These are phyloP conservation scores for Drosophila rhopaloa DNA, from an alignment of 1,140 invertebrate species.

Conservation along the genomic window DNA sequence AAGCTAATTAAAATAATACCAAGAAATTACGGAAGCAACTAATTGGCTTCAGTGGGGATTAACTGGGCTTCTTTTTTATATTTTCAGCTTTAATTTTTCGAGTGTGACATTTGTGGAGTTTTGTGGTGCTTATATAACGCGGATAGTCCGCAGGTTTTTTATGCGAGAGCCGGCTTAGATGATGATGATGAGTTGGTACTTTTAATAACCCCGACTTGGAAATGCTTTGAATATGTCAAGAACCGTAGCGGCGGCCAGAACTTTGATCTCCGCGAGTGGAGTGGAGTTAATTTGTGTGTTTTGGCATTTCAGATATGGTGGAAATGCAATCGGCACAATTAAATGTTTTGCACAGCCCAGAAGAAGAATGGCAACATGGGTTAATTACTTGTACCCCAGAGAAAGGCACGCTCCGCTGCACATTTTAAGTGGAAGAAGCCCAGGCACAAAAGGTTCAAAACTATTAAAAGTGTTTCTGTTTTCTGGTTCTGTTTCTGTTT, in stretches of 20 bases:
- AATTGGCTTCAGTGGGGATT: constrained; percentile 58
- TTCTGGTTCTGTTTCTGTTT: constrained; percentile 30
- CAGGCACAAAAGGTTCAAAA: constrained; percentile 70
- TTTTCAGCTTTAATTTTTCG: constrained; percentile 44
- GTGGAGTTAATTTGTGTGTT: constrained; percentile 52
- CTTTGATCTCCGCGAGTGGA: constrained; percentile 57
- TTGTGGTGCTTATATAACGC: constrained; percentile 56
- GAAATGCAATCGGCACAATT: constrained; percentile 80
- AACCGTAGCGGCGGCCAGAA: constrained; percentile 62
- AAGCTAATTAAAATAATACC: constrained; percentile 81
- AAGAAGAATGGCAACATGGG: constrained; percentile 64
- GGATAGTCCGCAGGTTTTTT: constrained; percentile 14
- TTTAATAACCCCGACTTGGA: constrained; percentile 62
- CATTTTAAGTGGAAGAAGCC: constrained; percentile 67
- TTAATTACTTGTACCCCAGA: constrained; percentile 72
- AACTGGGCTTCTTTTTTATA: constrained; percentile 24
- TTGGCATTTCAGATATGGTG: constrained; percentile 72
- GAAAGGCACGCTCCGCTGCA: constrained; percentile 76
- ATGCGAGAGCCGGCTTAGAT: constrained; percentile 17
- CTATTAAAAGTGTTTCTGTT: constrained; percentile 75
- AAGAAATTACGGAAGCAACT: constrained; percentile 80
- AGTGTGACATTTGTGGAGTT: constrained; percentile 69
- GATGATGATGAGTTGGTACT: constrained; percentile 50
- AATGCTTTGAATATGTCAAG: constrained; percentile 75
- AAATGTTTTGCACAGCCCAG: constrained; percentile 72